phyloP scores from a whole-genome alignment of 2,797 vertebrate species.

The Garrulus glandarius region DNA sequence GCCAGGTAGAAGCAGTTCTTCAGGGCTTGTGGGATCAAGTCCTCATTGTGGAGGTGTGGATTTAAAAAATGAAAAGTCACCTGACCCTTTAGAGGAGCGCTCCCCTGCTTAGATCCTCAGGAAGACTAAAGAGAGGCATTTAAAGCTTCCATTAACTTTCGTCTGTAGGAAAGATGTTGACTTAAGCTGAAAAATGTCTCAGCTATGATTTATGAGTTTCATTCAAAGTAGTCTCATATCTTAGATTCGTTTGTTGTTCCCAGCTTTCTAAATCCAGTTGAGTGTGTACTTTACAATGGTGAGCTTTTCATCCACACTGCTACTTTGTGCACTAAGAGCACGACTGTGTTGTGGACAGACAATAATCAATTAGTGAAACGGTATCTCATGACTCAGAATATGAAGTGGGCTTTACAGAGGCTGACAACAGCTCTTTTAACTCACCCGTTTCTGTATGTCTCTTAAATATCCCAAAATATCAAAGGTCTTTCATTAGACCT shows the following conservation, averaged over 20 bases:
- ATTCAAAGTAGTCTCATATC: background rate
- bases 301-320: slow-evolving; percentile 38
- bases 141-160: background rate
- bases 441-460: background rate
- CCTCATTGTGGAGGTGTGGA: background rate
- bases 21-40: background rate
- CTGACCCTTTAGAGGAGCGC: background rate
- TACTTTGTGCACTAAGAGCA: slow-evolving; percentile 7
- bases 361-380: slow-evolving; percentile 42
- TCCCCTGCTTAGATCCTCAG: background rate
- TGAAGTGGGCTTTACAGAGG: slow-evolving; percentile 47
- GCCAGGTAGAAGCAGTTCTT: background rate
- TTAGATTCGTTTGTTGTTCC: background rate
- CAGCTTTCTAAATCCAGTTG: slow-evolving; percentile 20
- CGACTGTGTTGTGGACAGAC: background rate
- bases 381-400: slow-evolving; percentile 33
- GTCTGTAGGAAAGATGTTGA: background rate
- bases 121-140: background rate
- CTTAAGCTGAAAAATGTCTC: background rate
- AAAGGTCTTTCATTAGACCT: slow-evolving; percentile 47
- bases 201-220: slow-evolving; percentile 20
- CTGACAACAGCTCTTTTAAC: slow-evolving; percentile 62
- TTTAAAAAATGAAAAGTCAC: background rate
- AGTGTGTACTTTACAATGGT: background rate
- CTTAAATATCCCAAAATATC: slow-evolving; percentile 46